Conservation (phyloP, 2,113 vertebrate species). For the Pleuronectes platessa region DNA sequence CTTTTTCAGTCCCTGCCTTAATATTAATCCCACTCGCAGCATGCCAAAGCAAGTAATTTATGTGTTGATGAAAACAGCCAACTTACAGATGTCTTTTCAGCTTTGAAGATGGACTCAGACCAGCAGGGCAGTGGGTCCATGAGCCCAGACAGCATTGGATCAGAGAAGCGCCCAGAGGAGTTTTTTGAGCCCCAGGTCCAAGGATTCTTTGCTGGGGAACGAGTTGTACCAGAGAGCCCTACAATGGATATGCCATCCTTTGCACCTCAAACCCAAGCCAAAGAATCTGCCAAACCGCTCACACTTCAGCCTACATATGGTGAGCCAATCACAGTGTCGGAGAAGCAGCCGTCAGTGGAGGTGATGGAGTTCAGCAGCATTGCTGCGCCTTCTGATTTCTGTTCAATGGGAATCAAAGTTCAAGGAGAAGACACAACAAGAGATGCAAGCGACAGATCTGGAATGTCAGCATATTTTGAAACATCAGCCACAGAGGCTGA, state of each 20-base stretch:
- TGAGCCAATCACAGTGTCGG: constrained; percentile 76
- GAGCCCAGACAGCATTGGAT: constrained; percentile 81
- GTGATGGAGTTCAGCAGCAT: constrained; percentile 75
- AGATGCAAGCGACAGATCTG: constrained; percentile 88
- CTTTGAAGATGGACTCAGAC: constrained; percentile 95
- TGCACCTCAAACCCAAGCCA: constrained; percentile 74
- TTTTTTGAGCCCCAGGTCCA: constrained; percentile 73
- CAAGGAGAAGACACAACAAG: constrained; percentile 69
- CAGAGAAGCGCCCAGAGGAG: constrained; percentile 77
- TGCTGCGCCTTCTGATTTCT: constrained; percentile 66
- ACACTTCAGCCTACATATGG: constrained; percentile 73
- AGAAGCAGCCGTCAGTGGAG: constrained; percentile 84
- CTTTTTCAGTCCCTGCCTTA: constrained; percentile 67
- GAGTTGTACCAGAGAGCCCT: constrained; percentile 77
- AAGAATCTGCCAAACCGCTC: constrained; percentile 68
- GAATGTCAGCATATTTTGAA: constrained; percentile 99
- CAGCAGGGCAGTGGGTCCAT: constrained; percentile 83
- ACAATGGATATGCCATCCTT: constrained; percentile 76
- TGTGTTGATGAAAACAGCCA: constrained; percentile 81
- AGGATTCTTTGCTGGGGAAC: constrained; percentile 75
- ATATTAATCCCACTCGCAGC: constrained; percentile 54
- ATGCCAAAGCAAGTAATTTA: constrained; percentile 54
- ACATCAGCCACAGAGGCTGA: constrained; percentile 91
- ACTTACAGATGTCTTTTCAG: constrained; percentile 98
- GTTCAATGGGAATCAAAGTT: constrained; percentile 50